A percentile compares a stretch with the other conserved stretches of the same genome.
phyloP scores from a whole-genome alignment of 2,888 invertebrate genomes.

The Phragmatobia fuliginosa region DNA sequence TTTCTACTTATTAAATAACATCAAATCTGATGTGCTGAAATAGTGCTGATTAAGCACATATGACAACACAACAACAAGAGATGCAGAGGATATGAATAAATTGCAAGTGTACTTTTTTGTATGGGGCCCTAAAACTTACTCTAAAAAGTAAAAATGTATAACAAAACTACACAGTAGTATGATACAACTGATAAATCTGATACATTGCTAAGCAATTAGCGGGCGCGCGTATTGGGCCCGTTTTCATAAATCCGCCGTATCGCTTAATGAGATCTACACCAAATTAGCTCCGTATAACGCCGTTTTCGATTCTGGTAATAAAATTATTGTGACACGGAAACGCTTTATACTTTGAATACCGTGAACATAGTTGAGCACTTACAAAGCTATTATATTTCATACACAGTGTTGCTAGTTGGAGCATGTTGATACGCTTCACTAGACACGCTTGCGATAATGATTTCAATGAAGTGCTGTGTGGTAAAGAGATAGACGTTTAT shows the following conservation, averaged over 20 bases:
- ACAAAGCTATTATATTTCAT: constrained; percentile 18
- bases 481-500: neutral
- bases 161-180: constrained; percentile 25
- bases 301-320: constrained; percentile 51
- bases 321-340: constrained; percentile 46
- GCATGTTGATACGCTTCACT: neutral
- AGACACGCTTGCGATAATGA: neutral
- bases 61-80: too few species aligned
- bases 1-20: too few species aligned
- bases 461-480: neutral
- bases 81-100: too few species aligned
- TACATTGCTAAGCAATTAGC: constrained; percentile 58
- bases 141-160: neutral
- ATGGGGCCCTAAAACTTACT: too few species aligned
- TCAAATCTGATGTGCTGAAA: too few species aligned
- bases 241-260: constrained; percentile 58
- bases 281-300: constrained; percentile 59
- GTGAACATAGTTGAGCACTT: constrained; percentile 42
- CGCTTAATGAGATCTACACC: constrained; percentile 62
- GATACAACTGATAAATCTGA: constrained; percentile 44
- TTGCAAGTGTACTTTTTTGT: too few species aligned
- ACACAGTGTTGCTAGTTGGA: neutral
- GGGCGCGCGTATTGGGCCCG: constrained; percentile 46
- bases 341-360: neutral
- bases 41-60: too few species aligned